Percentiles rank a stretch among this genome's conserved stretches.
These are phyloP conservation scores for Chymomyza amoena DNA, from an alignment of 2,888 invertebrate genomes.

Conservation along the genomic window DNA sequence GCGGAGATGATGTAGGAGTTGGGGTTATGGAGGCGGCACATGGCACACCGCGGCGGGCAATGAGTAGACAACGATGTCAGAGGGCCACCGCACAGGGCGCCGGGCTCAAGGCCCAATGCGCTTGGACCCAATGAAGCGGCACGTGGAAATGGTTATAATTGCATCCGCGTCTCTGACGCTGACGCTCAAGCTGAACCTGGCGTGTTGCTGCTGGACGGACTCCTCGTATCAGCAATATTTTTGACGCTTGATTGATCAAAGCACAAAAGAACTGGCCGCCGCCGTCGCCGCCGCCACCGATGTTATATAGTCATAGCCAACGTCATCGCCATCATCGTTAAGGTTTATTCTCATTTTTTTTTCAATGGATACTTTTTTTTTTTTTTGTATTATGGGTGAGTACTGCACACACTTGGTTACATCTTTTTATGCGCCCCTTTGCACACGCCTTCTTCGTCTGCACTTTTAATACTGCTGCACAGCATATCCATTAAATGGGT, in stretches of 20 bases:
- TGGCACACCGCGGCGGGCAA: background rate
- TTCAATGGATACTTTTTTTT: slow-evolving; percentile 7
- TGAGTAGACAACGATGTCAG: background rate
- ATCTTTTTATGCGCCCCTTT: slow-evolving; percentile 50
- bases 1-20: background rate
- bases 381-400: slow-evolving; percentile 35
- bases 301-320: slow-evolving; percentile 10
- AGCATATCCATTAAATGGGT: background rate
- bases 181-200: slow-evolving; percentile 13
- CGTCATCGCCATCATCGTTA: slow-evolving; percentile 1
- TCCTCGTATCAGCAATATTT: slow-evolving; percentile 52
- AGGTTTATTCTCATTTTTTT: background rate
- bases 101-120: background rate
- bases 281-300: slow-evolving; percentile 33
- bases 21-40: background rate
- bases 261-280: slow-evolving; percentile 48
- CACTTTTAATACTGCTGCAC: background rate
- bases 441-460: slow-evolving; percentile 1
- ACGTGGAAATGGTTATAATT: slow-evolving; percentile 72
- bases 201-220: background rate
- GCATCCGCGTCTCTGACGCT: slow-evolving; percentile 57
- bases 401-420: slow-evolving; percentile 30
- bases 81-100: background rate
- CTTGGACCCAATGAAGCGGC: slow-evolving; percentile 66
- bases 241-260: slow-evolving; percentile 74